Conservation (phyloP, 2,113 vertebrate species). For the Poecile atricapillus region DNA sequence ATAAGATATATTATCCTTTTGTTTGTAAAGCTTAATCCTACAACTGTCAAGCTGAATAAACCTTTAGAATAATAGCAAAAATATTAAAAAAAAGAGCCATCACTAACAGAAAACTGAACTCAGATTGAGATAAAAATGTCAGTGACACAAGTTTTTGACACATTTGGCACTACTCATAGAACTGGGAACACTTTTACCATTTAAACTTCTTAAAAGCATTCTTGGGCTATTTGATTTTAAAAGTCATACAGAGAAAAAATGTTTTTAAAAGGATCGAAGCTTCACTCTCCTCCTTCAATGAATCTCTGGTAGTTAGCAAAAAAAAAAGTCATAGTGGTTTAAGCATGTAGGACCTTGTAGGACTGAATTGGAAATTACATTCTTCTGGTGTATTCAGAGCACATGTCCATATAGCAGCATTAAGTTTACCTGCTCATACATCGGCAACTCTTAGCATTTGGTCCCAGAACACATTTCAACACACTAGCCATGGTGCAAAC, state of each 20-base stretch:
- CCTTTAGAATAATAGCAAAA: constrained; percentile 47
- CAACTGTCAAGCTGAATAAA: constrained; percentile 56
- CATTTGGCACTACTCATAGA: background rate
- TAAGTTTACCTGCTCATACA: background rate
- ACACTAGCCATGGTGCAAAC: background rate
- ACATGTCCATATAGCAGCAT: background rate
- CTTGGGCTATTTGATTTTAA: background rate
- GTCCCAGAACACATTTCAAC: background rate
- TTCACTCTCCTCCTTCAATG: background rate
- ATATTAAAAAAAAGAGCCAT: background rate
- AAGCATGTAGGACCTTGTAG: background rate
- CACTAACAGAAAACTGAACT: constrained; percentile 41
- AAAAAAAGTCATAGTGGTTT: background rate
- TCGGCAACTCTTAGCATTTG: background rate
- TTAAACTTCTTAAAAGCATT: constrained; percentile 19
- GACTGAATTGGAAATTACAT: background rate
- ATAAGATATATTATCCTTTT: constrained; percentile 55
- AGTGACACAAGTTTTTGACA: background rate
- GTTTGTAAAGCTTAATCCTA: constrained; percentile 54
- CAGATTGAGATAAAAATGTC: background rate
- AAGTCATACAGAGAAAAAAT: background rate
- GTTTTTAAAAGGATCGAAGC: background rate
- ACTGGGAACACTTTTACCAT: background rate
- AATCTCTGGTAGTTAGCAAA: background rate
- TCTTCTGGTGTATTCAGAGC: background rate